These are phyloP conservation scores for Eufriesea mexicana DNA, from an alignment of 1,140 invertebrate species.

Conservation along the genomic window DNA sequence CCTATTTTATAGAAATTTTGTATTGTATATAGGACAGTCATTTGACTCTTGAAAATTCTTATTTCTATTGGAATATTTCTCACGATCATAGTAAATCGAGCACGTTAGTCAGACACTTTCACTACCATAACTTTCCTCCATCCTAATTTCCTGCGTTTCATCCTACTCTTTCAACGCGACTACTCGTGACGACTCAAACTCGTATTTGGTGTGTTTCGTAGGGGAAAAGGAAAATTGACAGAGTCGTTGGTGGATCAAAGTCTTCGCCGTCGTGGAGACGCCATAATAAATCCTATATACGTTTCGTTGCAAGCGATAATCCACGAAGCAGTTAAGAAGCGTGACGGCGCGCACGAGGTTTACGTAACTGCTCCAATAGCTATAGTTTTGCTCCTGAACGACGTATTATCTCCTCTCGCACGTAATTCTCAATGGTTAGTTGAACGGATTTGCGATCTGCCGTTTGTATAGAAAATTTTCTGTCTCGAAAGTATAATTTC, in stretches of 20 bases:
- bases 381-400: background rate
- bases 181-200: slow-evolving; percentile 17
- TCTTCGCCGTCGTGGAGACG: background rate
- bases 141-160: slow-evolving; percentile 19
- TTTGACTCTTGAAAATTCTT: background rate
- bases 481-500: too few relatives aligned
- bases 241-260: background rate
- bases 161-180: background rate
- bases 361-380: background rate
- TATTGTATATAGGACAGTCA: too few relatives aligned
- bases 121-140: background rate
- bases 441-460: too few relatives aligned
- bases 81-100: background rate
- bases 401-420: background rate
- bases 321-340: background rate
- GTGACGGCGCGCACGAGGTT: background rate
- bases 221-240: background rate
- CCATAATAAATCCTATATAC: background rate
- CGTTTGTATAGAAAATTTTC: too few relatives aligned
- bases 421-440: background rate
- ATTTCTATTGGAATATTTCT: too few relatives aligned
- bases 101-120: background rate
- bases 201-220: background rate
- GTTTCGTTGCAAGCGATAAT: background rate
- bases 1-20: too few relatives aligned